A percentile compares a stretch with the other conserved stretches of the same genome.
Conservation (phyloP, 2,797 vertebrate species). For the Cephalopachus bancanus region DNA sequence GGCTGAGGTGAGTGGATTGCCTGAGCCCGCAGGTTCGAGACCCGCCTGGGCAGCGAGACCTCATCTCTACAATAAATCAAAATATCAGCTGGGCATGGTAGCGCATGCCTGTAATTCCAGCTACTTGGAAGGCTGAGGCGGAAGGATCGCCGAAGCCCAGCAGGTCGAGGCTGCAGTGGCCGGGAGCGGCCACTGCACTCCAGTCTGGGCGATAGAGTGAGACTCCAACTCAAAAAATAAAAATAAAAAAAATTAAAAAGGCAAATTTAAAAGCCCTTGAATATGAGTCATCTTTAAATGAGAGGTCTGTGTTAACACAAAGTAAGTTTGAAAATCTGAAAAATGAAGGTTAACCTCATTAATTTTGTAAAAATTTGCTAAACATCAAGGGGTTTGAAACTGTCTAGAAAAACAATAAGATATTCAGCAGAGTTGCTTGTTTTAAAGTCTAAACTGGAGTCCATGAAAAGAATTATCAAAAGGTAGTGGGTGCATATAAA, state of each 20-base stretch:
- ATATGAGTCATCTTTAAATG: conserved; percentile 55
- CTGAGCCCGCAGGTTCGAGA: too few relatives aligned
- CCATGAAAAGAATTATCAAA: conserved; percentile 69
- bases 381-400: conserved; percentile 59
- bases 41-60: too few relatives aligned
- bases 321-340: conserved; percentile 50
- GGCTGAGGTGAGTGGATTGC: too few relatives aligned
- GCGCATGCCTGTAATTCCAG: too few relatives aligned
- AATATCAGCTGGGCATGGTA: too few relatives aligned
- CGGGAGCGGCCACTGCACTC: too few relatives aligned
- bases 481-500: conserved; percentile 43
- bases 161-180: too few relatives aligned
- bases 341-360: conserved; percentile 75
- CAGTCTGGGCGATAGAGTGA: too few relatives aligned
- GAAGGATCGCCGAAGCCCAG: too few relatives aligned
- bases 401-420: conserved; percentile 54
- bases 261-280: conserved; percentile 56
- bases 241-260: conserved; percentile 5
- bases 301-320: not conserved
- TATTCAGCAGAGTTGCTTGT: conserved; percentile 46
- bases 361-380: conserved; percentile 65
- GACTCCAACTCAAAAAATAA: too few relatives aligned
- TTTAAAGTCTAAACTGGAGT: conserved; percentile 57
- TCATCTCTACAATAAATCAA: too few relatives aligned
- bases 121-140: too few relatives aligned